Base-by-base conservation (phyloP, 1,140 invertebrate genomes). In the Pararge aegeria region DNA sequence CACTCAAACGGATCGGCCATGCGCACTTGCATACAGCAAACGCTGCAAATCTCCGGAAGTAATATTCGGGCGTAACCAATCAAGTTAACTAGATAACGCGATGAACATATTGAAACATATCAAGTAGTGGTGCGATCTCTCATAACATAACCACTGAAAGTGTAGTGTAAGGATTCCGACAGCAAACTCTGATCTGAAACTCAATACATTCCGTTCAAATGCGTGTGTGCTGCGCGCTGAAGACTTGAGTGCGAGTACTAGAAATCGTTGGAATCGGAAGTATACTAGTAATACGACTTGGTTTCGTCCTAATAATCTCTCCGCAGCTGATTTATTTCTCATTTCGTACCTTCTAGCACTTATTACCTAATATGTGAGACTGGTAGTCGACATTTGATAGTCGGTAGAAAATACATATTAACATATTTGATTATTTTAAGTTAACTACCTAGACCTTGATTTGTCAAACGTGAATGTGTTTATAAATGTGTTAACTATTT, bases 341-440 rank as follows among this genome's bases (percentile, higher is more conserved):
- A 78, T 81, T 85, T 83, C 73, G 70, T 84, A 83, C 70, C 77
- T 86, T 87, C 78, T 87, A 86, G 78, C 75, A 84, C 77, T 86
- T 80, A 78, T 82, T 80, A 77, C 83, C 78, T 87, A 87, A 87
- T 84, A 88, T 89, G 83, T 89, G 83, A 89, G 87, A 89, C 87
- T 88, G 87, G 82, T 89, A 89, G 86, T 85, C 83, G 75, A 84
- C 83, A 86, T 89, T 24, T 87, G 76, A 85, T 86, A 89, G 82
- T 81, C 82, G 66, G 80, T 89, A 89, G 86, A 80, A 80, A 69
- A 57, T 72, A 77, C 70, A 71, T 71, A 56, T 72, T 84, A 81
- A 83, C 75, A 82, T 83, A 80, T 77, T 80, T 82, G 75, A 79
- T 79, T 80, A 79, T 77, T 83, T 83, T 87, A 87, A 80, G 71